Base-by-base conservation (phyloP, 2,797 vertebrate species). In the Limnodromus scolopaceus region DNA sequence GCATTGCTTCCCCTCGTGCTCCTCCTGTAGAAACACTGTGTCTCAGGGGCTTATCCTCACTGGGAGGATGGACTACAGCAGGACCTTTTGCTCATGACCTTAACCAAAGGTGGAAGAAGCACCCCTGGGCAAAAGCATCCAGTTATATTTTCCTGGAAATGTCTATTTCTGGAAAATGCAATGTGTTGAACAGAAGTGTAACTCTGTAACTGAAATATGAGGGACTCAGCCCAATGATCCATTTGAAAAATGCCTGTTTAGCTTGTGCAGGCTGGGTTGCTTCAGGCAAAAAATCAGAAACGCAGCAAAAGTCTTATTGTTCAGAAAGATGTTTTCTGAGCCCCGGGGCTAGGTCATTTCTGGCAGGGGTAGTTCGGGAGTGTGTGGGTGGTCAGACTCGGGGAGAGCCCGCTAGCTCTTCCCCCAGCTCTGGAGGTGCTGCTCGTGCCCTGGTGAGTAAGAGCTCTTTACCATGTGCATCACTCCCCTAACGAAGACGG, bases 401-500 rank as follows among this genome's bases (percentile, higher is more conserved):
- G 43, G 19, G 43, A 66, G 45, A 70, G 16, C 8, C 12, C 2
- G 27, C 28, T 6, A 71, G 49, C 45, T 64, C 63, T 46, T 7
- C 12, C 2, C n/a, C 22, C 7, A 71, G 49, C 46, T 61, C 63
- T 49, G 75, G 66, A 53, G 23, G 14, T 38, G 58, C 78, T 72
- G 53, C 25, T 69, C 0, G 0, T 38, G 45, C 41, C 0, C 0
- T 18, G 28, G 45, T 22, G 36, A 41, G 17, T 4, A 14, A 57
- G 1, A 5, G 38, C n/a, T 78, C 48, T 57, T 25, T 30, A 20
- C 27, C 19, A 5, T 3, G 19, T 6, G 6, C 1, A 0, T 41
- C 11, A 7, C 28, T 84, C 11, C 24, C 32, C 32, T 45, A 23
- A 41, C 0, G 2, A 63, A n/a, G 36, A n/a, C 0, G 4, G 64